A percentile compares a stretch with the other conserved stretches of the same genome.
These are phyloP conservation scores for Drosophila quadrilineata DNA, from an alignment of 1,140 invertebrate genomes.

Conservation along the genomic window DNA sequence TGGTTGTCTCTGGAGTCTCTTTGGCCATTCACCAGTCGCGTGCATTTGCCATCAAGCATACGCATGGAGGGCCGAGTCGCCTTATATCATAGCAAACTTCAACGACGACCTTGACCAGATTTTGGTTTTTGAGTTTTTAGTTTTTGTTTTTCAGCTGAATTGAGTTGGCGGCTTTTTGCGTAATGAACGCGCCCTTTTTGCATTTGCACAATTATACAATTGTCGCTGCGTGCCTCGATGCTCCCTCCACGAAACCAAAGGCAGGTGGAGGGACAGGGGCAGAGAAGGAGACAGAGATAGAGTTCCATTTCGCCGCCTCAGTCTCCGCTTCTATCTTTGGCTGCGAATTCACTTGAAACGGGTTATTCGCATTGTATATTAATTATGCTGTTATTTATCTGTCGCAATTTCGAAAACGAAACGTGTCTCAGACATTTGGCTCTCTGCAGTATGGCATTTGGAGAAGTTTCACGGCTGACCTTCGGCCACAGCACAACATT, in stretches of 20 bases:
- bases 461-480: slow-evolving; percentile 65
- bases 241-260: not conserved
- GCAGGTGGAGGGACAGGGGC: too few relatives aligned
- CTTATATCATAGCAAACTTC: too few relatives aligned
- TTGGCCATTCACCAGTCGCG: too few relatives aligned
- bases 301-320: not conserved
- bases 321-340: slow-evolving; percentile 3
- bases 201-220: slow-evolving; percentile 66
- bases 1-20: too few relatives aligned
- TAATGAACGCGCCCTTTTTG: slow-evolving; percentile 65
- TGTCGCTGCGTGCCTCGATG: slow-evolving; percentile 25
- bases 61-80: slow-evolving; percentile 24
- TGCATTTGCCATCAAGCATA: slow-evolving; percentile 47
- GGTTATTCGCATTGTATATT: slow-evolving; percentile 65
- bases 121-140: slow-evolving; percentile 33
- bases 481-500: slow-evolving; percentile 56
- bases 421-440: slow-evolving; percentile 23
- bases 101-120: slow-evolving; percentile 65
- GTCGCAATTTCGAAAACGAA: slow-evolving; percentile 64
- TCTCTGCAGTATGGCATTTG: too few relatives aligned
- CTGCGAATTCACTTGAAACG: slow-evolving; percentile 48
- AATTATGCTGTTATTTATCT: slow-evolving; percentile 69
- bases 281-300: too few relatives aligned
- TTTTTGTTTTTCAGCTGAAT: too few relatives aligned
- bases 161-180: slow-evolving; percentile 50